Base-by-base conservation (phyloP, 2,888 invertebrate species). In the Seira sanloemensis region DNA sequence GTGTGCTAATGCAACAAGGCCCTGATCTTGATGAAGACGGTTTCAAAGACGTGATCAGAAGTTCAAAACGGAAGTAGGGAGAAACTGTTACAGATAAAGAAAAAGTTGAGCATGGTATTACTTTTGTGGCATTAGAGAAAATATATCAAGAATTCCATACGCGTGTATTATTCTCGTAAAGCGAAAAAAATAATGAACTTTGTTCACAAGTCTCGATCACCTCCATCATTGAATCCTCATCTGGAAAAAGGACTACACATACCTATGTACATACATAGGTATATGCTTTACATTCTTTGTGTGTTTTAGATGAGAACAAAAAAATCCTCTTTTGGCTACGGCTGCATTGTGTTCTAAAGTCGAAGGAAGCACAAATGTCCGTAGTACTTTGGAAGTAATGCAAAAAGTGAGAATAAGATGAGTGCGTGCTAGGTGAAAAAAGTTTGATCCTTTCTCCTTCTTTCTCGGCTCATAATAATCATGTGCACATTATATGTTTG, bases 11-110 rank as follows among this genome's bases (percentile, higher is more conserved):
- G 68, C 68, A 68, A 72, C 54, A 78, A 78, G 72, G 67, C 79
- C 74, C 24, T 80, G 79, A 74, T 80, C 79, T 74, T 80, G 79
- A 80, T 76, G 76, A 76, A 72, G 79, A 80, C 65, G 74, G 73
- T 68, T 80, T 74, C 79, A 62, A 65, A 71, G n/a, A 80, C 79
- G 79, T 80, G 79, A 80, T 80, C 79, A 80, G 79, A 80, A 80
- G 67, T 74, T 80, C 19, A 73, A 80, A 80, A 24, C n/a, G 37
- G 12, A 37, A 37, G 5, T 12, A 37, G 37, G 5, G 37, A 9
- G 37, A 37, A 9, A 9, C 12, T 5, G 37, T 78, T 72, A 50
- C n/a, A 23, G 12, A 19, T 37, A n/a, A 19, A 12, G 26, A 69
- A 18, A 21, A 69, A 27, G 46, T 16, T 37, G 16, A 16, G 9